phyloP scores from a whole-genome alignment of 2,113 vertebrate species.

The Macquaria australasica region DNA sequence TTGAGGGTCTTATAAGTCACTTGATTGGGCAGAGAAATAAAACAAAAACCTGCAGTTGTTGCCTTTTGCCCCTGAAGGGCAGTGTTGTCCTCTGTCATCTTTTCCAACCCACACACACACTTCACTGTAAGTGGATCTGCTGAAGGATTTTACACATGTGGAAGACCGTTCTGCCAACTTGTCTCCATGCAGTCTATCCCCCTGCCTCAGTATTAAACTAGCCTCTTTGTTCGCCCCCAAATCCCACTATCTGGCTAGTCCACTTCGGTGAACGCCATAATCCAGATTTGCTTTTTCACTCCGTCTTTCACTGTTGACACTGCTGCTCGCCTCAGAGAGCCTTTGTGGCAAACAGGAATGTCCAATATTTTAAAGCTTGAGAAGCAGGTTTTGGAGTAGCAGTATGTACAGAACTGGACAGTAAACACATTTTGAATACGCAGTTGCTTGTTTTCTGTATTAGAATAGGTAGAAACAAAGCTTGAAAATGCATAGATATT shows the following conservation, averaged over 20 bases:
- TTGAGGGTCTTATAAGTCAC: background rate
- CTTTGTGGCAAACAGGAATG: background rate
- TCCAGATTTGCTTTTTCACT: constrained; percentile 3
- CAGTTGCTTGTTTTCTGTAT: background rate
- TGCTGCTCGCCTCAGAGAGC: background rate
- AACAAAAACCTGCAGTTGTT: background rate
- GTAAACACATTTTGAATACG: background rate
- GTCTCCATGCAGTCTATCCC: background rate
- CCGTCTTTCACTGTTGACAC: background rate
- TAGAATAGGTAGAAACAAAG: background rate
- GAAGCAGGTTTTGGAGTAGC: background rate
- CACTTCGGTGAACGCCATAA: background rate
- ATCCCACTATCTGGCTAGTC: constrained; percentile 6
- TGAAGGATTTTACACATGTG: constrained; percentile 12
- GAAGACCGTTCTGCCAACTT: constrained; percentile 5
- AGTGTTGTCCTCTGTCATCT: background rate
- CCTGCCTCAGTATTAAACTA: constrained; percentile 4
- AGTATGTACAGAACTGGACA: background rate
- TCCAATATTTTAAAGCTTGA: background rate
- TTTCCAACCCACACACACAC: background rate
- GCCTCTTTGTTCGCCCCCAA: constrained; percentile 33
- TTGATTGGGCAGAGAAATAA: background rate
- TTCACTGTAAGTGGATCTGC: constrained; percentile 4
- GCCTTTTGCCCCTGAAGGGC: background rate
- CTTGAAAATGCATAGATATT: background rate